A percentile compares a stretch with the other conserved stretches of the same genome.
phyloP scores from a whole-genome alignment of 2,888 invertebrate genomes.

The Rhorus exstirpatorius region DNA sequence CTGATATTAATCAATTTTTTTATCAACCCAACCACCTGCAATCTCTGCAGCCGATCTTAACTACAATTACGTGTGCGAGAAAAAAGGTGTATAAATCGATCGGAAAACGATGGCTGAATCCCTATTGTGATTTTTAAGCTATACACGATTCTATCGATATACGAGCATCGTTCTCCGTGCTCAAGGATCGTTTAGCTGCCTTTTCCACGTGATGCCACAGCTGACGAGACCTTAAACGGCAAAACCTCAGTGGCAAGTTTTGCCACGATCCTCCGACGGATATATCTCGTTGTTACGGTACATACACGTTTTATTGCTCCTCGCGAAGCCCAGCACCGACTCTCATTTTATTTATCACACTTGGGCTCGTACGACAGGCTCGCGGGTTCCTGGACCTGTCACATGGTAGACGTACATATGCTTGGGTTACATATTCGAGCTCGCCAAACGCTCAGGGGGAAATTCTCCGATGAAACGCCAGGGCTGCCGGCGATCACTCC shows the following conservation, averaged over 20 bases:
- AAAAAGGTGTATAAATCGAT: too few relatives aligned
- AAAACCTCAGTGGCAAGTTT: constrained; percentile 25
- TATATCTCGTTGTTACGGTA: constrained; percentile 63
- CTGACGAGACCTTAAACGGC: constrained; percentile 49
- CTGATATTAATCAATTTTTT: too few relatives aligned
- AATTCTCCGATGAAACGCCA: constrained; percentile 18
- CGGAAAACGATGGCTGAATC: constrained; percentile 12
- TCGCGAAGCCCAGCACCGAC: constrained; percentile 57
- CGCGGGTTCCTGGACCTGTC: constrained; percentile 37
- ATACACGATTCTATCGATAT: neutral
- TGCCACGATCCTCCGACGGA: constrained; percentile 10
- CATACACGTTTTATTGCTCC: constrained; percentile 22
- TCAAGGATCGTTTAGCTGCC: constrained; percentile 2
- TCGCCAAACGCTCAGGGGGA: constrained; percentile 1
- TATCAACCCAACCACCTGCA: too few relatives aligned
- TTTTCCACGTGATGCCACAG: constrained; percentile 34
- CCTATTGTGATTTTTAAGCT: neutral
- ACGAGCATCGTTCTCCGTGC: neutral
- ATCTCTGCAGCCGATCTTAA: too few relatives aligned
- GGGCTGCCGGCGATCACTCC: constrained; percentile 34
- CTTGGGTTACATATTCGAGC: constrained; percentile 28
- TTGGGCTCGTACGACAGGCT: constrained; percentile 4
- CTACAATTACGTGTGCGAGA: neutral
- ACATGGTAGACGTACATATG: neutral
- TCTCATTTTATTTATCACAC: constrained; percentile 48